These are phyloP conservation scores for Eupeodes luniger DNA, from an alignment of 2,888 invertebrate genomes.

Conservation along the genomic window DNA sequence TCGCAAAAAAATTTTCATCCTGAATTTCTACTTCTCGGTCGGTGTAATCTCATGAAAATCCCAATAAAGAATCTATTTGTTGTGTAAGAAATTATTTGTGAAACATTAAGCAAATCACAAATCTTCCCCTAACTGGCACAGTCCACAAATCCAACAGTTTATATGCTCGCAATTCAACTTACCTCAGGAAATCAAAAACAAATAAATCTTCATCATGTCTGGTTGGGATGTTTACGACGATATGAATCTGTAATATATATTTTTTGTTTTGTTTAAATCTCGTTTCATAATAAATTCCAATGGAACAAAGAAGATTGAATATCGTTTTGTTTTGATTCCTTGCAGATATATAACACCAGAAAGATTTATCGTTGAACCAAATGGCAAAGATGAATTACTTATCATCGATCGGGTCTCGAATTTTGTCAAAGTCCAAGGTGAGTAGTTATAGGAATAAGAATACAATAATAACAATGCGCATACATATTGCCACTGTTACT, in stretches of 20 bases:
- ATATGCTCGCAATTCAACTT: slow-evolving; percentile 51
- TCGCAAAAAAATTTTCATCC: slow-evolving; percentile 46
- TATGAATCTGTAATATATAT: slow-evolving; percentile 88
- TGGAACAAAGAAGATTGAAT: not conserved
- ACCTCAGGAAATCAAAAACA: slow-evolving; percentile 42
- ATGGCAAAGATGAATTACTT: slow-evolving; percentile 89
- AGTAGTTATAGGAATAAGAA: slow-evolving; percentile 51
- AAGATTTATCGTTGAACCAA: slow-evolving; percentile 94
- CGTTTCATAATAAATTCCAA: slow-evolving; percentile 8
- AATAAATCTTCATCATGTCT: slow-evolving; percentile 59
- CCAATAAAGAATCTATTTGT: not conserved
- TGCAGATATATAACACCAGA: slow-evolving; percentile 93
- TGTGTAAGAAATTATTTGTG: slow-evolving; percentile 2
- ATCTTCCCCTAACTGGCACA: not conserved
- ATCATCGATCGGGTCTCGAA: slow-evolving; percentile 93
- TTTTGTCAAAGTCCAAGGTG: slow-evolving; percentile 89
- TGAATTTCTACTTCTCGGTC: slow-evolving; percentile 39
- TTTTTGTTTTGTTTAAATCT: slow-evolving; percentile 10
- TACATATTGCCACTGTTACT: not conserved
- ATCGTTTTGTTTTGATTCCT: too few relatives aligned
- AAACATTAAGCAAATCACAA: not conserved
- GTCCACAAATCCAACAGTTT: slow-evolving; percentile 42
- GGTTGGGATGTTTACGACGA: slow-evolving; percentile 87
- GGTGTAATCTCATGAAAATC: slow-evolving; percentile 1
- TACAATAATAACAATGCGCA: not conserved